Base-by-base conservation (phyloP, 2,797 vertebrate species). In the Oophaga sylvatica region DNA sequence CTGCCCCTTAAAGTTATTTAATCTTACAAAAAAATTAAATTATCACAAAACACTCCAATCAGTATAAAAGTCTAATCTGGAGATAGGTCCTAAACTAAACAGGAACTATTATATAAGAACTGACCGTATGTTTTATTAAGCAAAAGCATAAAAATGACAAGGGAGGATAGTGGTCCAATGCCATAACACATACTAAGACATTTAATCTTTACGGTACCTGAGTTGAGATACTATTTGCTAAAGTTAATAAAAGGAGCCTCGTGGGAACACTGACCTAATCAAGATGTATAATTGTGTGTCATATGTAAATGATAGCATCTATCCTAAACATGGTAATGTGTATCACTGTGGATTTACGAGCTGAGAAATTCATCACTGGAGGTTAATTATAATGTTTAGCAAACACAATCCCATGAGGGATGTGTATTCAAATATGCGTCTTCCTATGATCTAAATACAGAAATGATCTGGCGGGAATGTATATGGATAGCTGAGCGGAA, bases 351-450 rank as follows among this genome's bases (percentile, higher is more conserved):
- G 89, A 92, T 94, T 92, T 94, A 92, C 92, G 85, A 91, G 93
- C 93, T 92, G 67, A 45, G 86, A 90, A 93, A 92, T 91, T 94
- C 92, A 92, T 90, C 86, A 91, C 91, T 91, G 93, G 94, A 93
- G 93, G 93, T 93, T 95, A 95, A 96, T 96, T 95, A 96, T 91
- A 93, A 94, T 94, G 93, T 95, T 95, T 95, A 95, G 94, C 93
- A 94, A 95, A 95, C 92, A 94, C 90, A 92, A 93, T 94, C 93
- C 93, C 94, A 93, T 93, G 88, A 90, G 94, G 92, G 92, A 90
- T 87, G 86, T 90, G 91, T 91, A 93, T 92, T 94, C 92, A 94
- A 92, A 94, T 92, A 92, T 82, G 83, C 79, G 73, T 48, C 62
- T 85, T 85, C 71, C 75, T 35, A 86, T 70, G 71, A 85, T 85